Base-by-base conservation (phyloP, 2,888 invertebrate genomes). In the Malachius bipustulatus region DNA sequence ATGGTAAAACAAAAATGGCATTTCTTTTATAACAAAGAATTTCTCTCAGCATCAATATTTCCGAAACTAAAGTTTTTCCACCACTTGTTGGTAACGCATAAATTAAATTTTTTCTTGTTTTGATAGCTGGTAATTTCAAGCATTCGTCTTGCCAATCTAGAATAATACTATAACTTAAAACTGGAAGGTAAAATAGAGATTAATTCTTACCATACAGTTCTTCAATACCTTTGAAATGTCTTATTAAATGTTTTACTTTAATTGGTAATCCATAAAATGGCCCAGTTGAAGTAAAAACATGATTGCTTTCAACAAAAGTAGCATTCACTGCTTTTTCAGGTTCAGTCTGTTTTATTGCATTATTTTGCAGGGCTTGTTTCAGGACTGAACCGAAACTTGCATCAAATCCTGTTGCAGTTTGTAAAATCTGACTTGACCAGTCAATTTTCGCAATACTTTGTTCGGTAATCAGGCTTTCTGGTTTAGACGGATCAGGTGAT, bases 31-130 rank as follows among this genome's bases (percentile, higher is more conserved):
- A 70, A 44, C 82, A 80, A 6, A 94, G 60, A 4, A 96, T 64
- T 65, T 94, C 89, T 28, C 79, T 69, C 11, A 96, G 63, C 70
- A 97, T 90, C 31, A 97, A 66, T 39, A 97, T 82, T 64, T 97
- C 97, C 0, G 97, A 94, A 8, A 97, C 93, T 15, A 97, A 65
- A 1, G 97, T 97, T 67, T 97, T 97, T 1, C 96, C 97, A 1
- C 96, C 96, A 55, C 94, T 93, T 1, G 96, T 97, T 1, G 97
- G 96, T 27, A 96, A 61, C 0, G 90, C 87, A 55, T 94, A 90
- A 40, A 97, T 80, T 28, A 96, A 68, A 65, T 97, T 97, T 43
- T 68, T 70, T 26, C 80, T 72, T 8, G 73, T 61, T 38, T 69
- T 64, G 14, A 91, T 68, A 2, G 85, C 81, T n/a, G 75, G 70